These are phyloP conservation scores for Dinothrombium tinctorium DNA, from an alignment of 1,140 invertebrate genomes.

Conservation along the genomic window DNA sequence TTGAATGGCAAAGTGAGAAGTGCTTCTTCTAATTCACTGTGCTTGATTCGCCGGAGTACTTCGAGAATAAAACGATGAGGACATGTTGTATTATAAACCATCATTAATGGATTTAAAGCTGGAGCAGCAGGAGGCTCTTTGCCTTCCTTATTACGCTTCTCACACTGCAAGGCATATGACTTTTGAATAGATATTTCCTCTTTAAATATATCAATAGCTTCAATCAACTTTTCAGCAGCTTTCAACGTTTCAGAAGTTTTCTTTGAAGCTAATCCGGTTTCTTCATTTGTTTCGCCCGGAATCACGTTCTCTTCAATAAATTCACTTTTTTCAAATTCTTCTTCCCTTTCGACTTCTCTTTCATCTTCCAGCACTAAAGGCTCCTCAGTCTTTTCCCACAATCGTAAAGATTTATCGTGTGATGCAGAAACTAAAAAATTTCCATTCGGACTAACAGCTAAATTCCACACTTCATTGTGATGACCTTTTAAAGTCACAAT, in stretches of 20 bases:
- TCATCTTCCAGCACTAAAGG: constrained; percentile 74
- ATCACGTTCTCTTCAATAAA: constrained; percentile 15
- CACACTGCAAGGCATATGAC: constrained; percentile 17
- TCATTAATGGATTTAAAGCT: constrained; percentile 44
- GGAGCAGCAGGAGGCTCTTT: constrained; percentile 2
- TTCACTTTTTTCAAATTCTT: constrained; percentile 2
- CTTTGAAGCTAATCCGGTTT: constrained; percentile 52
- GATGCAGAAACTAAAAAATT: constrained; percentile 54
- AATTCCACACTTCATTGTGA: constrained; percentile 43
- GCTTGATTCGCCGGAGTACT: constrained; percentile 45
- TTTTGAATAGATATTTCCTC: constrained; percentile 24
- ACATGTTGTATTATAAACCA: constrained; percentile 41
- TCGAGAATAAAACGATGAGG: constrained; percentile 55
- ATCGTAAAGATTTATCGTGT: constrained; percentile 59
- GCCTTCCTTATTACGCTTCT: constrained; percentile 16
- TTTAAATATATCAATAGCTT: constrained; percentile 56
- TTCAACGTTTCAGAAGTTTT: constrained; percentile 77
- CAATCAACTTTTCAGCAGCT: constrained; percentile 66
- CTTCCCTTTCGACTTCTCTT: constrained; percentile 34
- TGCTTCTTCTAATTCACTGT: constrained; percentile 65
- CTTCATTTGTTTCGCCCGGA: constrained; percentile 29
- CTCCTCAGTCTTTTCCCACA: constrained; percentile 69
- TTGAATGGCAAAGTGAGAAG: constrained; percentile 60
- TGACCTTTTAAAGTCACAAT: constrained; percentile 70
- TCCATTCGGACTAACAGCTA: constrained; percentile 57